Percentiles rank a stretch among this genome's conserved stretches.
Conservation (phyloP, 2,113 vertebrate species). For the chimpanzee (Pan troglodytes) region DNA sequence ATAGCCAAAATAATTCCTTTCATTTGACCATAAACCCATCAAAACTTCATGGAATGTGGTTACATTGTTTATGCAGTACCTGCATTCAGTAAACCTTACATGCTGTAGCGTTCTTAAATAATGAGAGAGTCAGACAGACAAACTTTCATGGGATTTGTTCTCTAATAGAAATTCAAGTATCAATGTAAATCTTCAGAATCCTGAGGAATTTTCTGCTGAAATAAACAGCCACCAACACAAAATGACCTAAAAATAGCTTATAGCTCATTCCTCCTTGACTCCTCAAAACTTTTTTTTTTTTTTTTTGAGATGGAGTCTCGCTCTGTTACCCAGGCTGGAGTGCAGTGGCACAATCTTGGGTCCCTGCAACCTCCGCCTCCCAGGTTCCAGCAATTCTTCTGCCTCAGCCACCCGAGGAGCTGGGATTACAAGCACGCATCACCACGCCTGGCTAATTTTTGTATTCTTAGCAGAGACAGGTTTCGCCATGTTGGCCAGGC, state of each 20-base stretch:
- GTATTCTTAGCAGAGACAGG: too few relatives aligned
- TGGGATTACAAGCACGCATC: too few relatives aligned
- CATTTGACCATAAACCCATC: conserved; percentile 65
- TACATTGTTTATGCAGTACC: conserved; percentile 47
- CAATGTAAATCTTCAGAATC: conserved; percentile 32
- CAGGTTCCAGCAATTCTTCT: too few relatives aligned
- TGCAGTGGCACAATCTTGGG: too few relatives aligned
- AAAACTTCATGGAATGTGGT: conserved; percentile 50
- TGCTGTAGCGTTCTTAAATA: conserved; percentile 37
- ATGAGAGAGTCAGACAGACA: background rate
- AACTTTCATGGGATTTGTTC: background rate
- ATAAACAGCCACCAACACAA: background rate
- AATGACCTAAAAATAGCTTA: conserved; percentile 21
- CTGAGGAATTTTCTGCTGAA: conserved; percentile 18
- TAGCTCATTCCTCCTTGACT: background rate
- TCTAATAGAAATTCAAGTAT: conserved; percentile 38
- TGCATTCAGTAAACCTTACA: conserved; percentile 13
- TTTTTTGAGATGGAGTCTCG: too few relatives aligned
- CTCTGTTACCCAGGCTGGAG: too few relatives aligned
- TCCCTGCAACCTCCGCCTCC: too few relatives aligned
- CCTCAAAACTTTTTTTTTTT: background rate
- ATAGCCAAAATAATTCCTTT: conserved; percentile 46
- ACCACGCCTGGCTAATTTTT: too few relatives aligned
- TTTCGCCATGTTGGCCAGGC: too few relatives aligned
- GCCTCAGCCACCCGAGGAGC: too few relatives aligned